Percentiles rank a stretch among this genome's conserved stretches.
Conservation (phyloP, 2,888 invertebrate species). For the Heliconius cydno region DNA sequence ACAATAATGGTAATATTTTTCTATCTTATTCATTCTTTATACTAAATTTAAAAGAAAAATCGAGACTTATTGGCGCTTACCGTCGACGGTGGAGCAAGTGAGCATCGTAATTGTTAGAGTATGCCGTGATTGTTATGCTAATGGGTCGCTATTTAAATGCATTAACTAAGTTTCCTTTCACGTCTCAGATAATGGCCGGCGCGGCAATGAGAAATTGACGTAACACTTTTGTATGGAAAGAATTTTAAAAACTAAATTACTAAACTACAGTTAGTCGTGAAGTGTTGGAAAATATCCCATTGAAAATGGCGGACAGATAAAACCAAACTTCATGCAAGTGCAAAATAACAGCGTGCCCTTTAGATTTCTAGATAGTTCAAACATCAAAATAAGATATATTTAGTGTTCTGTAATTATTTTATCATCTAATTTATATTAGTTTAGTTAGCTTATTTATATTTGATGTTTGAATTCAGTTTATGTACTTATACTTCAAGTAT, state of each 20-base stretch:
- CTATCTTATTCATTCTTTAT: not conserved
- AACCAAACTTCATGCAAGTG: constrained; percentile 29
- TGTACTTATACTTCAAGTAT: not conserved
- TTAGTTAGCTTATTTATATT: not conserved
- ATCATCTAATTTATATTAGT: not conserved
- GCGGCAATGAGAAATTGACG: constrained; percentile 39
- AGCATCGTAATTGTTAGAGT: constrained; percentile 38
- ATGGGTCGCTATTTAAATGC: constrained; percentile 38
- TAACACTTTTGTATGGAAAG: constrained; percentile 29
- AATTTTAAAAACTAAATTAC: constrained; percentile 28
- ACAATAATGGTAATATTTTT: not conserved
- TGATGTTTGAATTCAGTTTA: not conserved
- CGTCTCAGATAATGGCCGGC: constrained; percentile 42
- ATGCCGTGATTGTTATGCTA: constrained; percentile 42
- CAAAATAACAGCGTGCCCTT: constrained; percentile 16
- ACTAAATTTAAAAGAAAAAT: constrained; percentile 2
- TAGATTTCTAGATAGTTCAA: constrained; percentile 4
- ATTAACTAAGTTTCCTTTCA: constrained; percentile 44
- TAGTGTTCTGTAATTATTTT: no score
- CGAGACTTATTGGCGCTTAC: constrained; percentile 1
- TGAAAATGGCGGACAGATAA: not conserved
- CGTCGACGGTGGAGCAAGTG: constrained; percentile 30
- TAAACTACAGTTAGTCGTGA: constrained; percentile 24
- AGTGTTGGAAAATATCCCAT: constrained; percentile 9
- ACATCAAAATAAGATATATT: constrained; percentile 9